These are phyloP conservation scores for Capitella teleta DNA, from an alignment of 1,140 invertebrate genomes.

Conservation along the genomic window DNA sequence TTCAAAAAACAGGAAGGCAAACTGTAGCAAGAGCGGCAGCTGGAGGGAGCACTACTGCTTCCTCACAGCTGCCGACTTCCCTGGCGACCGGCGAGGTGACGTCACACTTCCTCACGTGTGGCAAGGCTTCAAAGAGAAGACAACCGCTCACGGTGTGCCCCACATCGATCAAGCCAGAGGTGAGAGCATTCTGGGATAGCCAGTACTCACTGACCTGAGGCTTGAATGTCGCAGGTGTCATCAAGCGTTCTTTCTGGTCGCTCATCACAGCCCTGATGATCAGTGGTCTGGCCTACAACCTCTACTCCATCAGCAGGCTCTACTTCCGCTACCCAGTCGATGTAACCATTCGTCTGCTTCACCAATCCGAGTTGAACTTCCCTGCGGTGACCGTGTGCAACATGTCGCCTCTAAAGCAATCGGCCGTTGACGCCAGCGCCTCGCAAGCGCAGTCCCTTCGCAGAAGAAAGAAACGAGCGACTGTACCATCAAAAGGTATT, in stretches of 20 bases:
- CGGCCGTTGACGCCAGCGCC: too few relatives aligned
- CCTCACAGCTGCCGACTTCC: too few relatives aligned
- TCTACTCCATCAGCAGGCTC: constrained; percentile 2
- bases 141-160: constrained; percentile 9
- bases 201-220: not conserved
- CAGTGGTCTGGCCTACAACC: constrained; percentile 7
- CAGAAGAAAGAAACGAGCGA: too few relatives aligned
- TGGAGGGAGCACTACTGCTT: too few relatives aligned
- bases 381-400: constrained; percentile 2
- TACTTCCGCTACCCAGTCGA: constrained; percentile 8
- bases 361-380: not conserved
- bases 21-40: too few relatives aligned
- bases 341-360: constrained; percentile 2
- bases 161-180: constrained; percentile 8
- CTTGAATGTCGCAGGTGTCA: constrained; percentile 2
- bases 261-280: not conserved
- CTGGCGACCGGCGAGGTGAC: too few relatives aligned
- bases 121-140: constrained; percentile 7
- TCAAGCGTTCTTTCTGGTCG: constrained; percentile 10
- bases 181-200: not conserved
- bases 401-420: not conserved
- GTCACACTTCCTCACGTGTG: too few relatives aligned
- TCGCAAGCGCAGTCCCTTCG: too few relatives aligned
- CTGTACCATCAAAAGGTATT: too few relatives aligned
- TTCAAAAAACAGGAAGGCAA: too few relatives aligned